A percentile compares a stretch with the other conserved stretches of the same genome.
Conservation (phyloP, 2,113 vertebrate genomes). For the Cariama cristata region DNA sequence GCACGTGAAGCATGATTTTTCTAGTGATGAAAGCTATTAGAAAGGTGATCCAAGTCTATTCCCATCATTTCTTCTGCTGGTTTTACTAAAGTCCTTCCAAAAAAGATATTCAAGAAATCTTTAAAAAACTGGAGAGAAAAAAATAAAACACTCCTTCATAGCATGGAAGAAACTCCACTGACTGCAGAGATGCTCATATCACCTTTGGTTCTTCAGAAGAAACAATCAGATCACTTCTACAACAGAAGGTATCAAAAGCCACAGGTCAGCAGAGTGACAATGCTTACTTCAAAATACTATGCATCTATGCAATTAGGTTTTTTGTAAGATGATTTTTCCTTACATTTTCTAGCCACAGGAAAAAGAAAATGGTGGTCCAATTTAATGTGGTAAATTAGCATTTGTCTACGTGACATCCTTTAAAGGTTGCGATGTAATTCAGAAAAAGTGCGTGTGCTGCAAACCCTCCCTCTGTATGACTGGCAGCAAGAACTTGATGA, state of each 20-base stretch:
- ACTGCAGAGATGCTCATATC: slow-evolving; percentile 63
- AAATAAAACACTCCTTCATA: slow-evolving; percentile 73
- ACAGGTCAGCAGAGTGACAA: slow-evolving; percentile 35
- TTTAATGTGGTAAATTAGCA: not conserved
- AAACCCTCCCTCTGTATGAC: not conserved
- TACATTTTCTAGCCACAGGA: not conserved
- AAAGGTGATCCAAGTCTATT: slow-evolving; percentile 75
- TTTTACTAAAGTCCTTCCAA: slow-evolving; percentile 77
- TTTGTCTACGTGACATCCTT: not conserved
- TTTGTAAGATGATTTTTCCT: not conserved
- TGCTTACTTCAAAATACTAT: not conserved
- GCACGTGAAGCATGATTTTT: slow-evolving; percentile 73
- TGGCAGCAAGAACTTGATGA: not conserved
- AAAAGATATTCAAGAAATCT: slow-evolving; percentile 72
- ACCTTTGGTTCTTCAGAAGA: slow-evolving; percentile 78
- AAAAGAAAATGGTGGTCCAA: not conserved
- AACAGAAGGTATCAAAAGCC: slow-evolving; percentile 59
- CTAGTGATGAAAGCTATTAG: slow-evolving; percentile 75
- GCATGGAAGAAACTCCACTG: slow-evolving; percentile 69
- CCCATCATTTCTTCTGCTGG: slow-evolving; percentile 72
- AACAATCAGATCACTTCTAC: slow-evolving; percentile 88
- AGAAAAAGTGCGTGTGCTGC: not conserved
- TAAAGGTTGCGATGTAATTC: not conserved
- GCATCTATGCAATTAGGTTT: not conserved
- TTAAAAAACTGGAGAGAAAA: slow-evolving; percentile 74